A percentile compares a stretch with the other conserved stretches of the same genome.
phyloP scores from a whole-genome alignment of 2,113 vertebrate genomes.

The Ploceus nigricollis region DNA sequence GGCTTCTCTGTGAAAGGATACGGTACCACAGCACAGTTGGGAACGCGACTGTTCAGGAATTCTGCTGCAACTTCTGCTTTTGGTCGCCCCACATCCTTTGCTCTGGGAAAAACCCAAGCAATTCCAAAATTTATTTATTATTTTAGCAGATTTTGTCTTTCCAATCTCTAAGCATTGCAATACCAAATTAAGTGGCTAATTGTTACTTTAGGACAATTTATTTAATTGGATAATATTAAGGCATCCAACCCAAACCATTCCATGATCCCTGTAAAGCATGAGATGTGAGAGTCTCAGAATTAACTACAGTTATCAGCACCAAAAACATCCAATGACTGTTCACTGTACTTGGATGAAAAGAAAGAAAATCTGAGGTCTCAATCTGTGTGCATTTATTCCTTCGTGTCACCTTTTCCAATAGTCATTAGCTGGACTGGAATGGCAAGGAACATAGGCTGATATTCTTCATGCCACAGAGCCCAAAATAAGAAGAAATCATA shows the following conservation, averaged over 20 bases:
- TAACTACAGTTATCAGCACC: neutral
- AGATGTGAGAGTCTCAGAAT: neutral
- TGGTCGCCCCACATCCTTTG: slow-evolving; percentile 91
- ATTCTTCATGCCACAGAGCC: neutral
- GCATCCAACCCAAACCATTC: neutral
- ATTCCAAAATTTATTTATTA: neutral
- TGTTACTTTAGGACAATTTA: neutral
- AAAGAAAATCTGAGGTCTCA: neutral
- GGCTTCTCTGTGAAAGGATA: slow-evolving; percentile 81
- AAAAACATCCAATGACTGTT: neutral
- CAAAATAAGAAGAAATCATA: neutral
- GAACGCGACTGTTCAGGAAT: slow-evolving; percentile 89
- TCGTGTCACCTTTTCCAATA: neutral
- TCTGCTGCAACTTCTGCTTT: slow-evolving; percentile 96
- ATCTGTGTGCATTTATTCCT: neutral
- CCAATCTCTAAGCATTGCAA: neutral
- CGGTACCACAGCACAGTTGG: slow-evolving; percentile 87
- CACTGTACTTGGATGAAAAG: neutral
- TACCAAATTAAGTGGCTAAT: neutral
- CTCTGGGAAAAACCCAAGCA: slow-evolving; percentile 68
- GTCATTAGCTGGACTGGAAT: neutral
- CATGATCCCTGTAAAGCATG: neutral
- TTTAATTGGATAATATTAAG: neutral
- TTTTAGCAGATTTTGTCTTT: neutral
- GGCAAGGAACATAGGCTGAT: neutral